phyloP scores from a whole-genome alignment of 2,797 vertebrate species.

The Sternarchorhynchus goeldii region DNA sequence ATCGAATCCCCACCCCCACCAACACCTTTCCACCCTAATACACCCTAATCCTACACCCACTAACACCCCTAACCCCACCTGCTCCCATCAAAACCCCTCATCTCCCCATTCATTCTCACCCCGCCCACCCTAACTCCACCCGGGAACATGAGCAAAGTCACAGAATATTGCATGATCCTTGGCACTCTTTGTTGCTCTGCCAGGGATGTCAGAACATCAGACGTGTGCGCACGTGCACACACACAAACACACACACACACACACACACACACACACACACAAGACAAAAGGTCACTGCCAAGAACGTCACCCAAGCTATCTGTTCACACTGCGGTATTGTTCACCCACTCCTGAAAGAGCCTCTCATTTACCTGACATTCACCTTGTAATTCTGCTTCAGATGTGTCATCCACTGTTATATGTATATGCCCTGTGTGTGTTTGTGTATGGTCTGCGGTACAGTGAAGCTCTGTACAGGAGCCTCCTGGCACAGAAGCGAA shows the following conservation, averaged over 20 bases:
- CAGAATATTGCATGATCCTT: constrained; percentile 63
- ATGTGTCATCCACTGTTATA: constrained; percentile 54
- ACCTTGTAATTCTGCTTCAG: constrained; percentile 62
- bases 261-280: not conserved
- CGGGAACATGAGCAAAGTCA: constrained; percentile 46
- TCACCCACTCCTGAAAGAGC: constrained; percentile 50
- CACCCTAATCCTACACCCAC: too few species aligned
- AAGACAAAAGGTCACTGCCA: constrained; percentile 63
- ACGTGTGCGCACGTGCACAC: not conserved
- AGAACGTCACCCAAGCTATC: constrained; percentile 57
- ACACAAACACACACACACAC: not conserved
- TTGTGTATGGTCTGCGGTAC: constrained; percentile 13
- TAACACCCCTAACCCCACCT: too few species aligned
- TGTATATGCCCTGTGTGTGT: constrained; percentile 23
- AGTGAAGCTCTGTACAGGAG: constrained; percentile 32
- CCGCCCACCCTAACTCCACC: constrained; percentile 3
- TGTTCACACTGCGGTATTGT: constrained; percentile 62
- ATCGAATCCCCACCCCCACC: too few species aligned
- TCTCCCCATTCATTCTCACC: too few species aligned
- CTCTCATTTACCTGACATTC: constrained; percentile 62
- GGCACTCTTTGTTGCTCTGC: constrained; percentile 60
- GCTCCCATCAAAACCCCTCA: too few species aligned
- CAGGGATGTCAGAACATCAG: constrained; percentile 67
- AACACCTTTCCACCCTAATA: too few species aligned
- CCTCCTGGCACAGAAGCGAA: constrained; percentile 58